Conservation (phyloP, 2,888 invertebrate genomes). For the Parnassius apollo region DNA sequence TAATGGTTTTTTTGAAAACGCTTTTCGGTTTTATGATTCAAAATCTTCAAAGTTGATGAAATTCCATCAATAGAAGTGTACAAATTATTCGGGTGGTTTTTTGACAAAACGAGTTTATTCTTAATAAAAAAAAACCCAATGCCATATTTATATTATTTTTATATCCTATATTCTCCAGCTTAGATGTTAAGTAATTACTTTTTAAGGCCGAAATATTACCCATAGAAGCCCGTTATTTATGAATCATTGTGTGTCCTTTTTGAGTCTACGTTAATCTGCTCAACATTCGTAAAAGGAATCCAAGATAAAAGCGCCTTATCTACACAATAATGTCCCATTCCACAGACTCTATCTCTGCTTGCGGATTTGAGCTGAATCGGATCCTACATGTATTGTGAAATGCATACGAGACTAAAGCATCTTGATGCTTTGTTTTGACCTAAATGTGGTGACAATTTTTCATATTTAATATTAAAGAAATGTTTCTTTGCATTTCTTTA, state of each 20-base stretch:
- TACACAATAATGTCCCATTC: constrained; percentile 24
- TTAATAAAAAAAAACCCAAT: too few relatives aligned
- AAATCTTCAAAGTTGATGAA: too few relatives aligned
- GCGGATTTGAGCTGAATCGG: constrained; percentile 25
- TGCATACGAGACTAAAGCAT: neutral
- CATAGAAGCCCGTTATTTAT: constrained; percentile 16
- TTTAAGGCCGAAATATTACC: constrained; percentile 19
- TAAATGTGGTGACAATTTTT: neutral
- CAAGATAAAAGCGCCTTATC: constrained; percentile 28
- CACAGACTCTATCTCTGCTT: constrained; percentile 22
- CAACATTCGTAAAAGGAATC: constrained; percentile 22
- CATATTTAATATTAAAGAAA: too few relatives aligned
- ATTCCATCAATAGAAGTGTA: too few relatives aligned
- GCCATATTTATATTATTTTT: too few relatives aligned
- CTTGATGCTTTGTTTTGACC: constrained; percentile 18
- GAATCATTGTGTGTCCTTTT: constrained; percentile 20
- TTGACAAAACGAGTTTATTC: too few relatives aligned
- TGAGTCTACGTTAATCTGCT: constrained; percentile 20
- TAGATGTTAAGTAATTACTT: constrained; percentile 9
- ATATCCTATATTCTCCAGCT: too few relatives aligned
- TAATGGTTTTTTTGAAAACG: too few relatives aligned
- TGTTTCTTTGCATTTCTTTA: too few relatives aligned
- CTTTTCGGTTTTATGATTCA: too few relatives aligned
- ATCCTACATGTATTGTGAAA: constrained; percentile 25
- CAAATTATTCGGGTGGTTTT: too few relatives aligned